Conservation (phyloP, 2,797 vertebrate species). For the Eupleurogrammus muticus region DNA sequence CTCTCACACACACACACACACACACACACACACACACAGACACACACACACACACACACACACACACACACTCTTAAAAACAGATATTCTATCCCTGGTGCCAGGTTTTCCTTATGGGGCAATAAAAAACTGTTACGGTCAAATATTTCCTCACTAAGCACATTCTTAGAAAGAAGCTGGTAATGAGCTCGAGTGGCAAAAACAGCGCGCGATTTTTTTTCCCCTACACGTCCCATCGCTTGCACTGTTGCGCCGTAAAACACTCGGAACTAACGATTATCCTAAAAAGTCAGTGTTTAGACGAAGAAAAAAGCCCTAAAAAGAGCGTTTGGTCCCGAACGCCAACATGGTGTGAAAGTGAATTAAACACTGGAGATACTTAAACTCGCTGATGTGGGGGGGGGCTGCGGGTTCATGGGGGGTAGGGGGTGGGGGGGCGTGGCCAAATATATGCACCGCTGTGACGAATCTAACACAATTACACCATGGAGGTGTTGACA, state of each 20-base stretch:
- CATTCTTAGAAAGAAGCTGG: conserved; percentile 41
- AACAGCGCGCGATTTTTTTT: conserved; percentile 7
- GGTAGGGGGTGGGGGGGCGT: conserved; percentile 51
- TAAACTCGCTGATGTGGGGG: conserved; percentile 54
- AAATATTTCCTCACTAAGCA: conserved; percentile 41
- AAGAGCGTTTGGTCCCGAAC: no score
- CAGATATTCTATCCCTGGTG: conserved; percentile 5
- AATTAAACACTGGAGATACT: conserved; percentile 56
- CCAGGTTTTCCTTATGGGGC: conserved; percentile 21
- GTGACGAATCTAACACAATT: conserved; percentile 82
- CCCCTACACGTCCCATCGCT: conserved; percentile 6
- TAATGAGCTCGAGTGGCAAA: conserved; percentile 44
- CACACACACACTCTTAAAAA: conserved; percentile 2
- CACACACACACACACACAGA: no score
- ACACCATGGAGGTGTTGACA: conserved; percentile 75
- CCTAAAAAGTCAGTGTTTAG: no score
- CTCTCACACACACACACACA: no score
- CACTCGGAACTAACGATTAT: conserved; percentile 15
- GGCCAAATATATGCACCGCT: conserved; percentile 57
- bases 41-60: no score
- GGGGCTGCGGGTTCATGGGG: conserved; percentile 50
- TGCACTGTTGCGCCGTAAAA: conserved; percentile 21
- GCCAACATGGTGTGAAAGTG: conserved; percentile 40
- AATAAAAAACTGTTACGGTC: conserved; percentile 29
- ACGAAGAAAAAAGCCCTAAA: no score